Base-by-base conservation (phyloP, 2,113 vertebrate species). In the Ursus arctos region DNA sequence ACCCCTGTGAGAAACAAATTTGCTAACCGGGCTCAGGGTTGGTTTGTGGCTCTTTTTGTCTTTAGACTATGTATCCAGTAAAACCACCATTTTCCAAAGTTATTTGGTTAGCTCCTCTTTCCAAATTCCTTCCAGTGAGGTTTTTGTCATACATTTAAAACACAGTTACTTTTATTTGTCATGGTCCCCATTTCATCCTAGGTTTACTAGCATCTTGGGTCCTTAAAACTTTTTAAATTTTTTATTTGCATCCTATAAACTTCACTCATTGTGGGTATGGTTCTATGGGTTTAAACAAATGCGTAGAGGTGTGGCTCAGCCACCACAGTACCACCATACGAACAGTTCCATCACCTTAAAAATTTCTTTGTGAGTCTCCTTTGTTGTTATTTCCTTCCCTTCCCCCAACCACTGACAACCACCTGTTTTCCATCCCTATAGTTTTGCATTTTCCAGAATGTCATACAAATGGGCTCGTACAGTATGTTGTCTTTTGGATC, bases 311-410 rank as follows among this genome's bases (percentile, higher is more conserved):
- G 13, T n/a, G 26, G 26, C 13, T 26, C 49, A 2, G 2, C 9
- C 31, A 16, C 19, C 4, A 31, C 16, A 21, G 26, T 1, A 16
- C 21, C 33, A 51, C 31, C 26, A 33, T 16, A 11, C 0, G 15
- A 63, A 2, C 1, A 55, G 53, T 55, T 40, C 74, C 21, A 16
- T 71, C 21, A 43, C 43, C 51, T 36, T 63, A 47, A 55, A 47
- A 33, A 4, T 63, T 69, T 84, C 65, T 28, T 12, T 24, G 18
- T 53, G 21, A 83, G 51, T 3, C 4, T 2, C 16, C 7, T 21
- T 72, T 90, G 36, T 69, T 8, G 4, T 76, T 74, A 67, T 59
- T 24, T 63, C 4, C 31, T 24, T 47, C 31, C 14, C 16, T 9
- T 76, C 67, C 22, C 7, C 26, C 53, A 65, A 18, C 15, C 2